Evolutionary conservation across 1,140 invertebrate genomes (phyloP).

Genomic region (Atta colombica): DNA sequence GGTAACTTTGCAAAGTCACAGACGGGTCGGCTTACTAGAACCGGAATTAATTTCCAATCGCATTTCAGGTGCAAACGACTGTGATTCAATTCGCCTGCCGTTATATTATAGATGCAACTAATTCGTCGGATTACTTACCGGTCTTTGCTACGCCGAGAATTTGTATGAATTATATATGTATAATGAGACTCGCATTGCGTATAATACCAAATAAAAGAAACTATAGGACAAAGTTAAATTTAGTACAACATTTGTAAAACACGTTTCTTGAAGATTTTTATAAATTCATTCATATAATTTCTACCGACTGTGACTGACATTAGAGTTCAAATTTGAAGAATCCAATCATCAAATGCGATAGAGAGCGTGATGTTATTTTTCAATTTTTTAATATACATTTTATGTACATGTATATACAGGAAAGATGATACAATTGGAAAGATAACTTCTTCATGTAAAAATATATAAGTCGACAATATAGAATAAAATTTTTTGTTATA

Average conservation of each 20-base stretch:
- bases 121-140: slow-evolving; percentile 45
- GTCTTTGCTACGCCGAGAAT: slow-evolving; percentile 7
- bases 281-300: not conserved
- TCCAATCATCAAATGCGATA: too few relatives aligned
- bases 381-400: too few relatives aligned
- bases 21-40: slow-evolving; percentile 42
- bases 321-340: too few relatives aligned
- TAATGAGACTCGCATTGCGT: not conserved
- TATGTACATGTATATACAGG: too few relatives aligned
- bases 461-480: too few relatives aligned
- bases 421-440: too few relatives aligned
- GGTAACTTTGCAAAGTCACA: slow-evolving; percentile 53
- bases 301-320: too few relatives aligned
- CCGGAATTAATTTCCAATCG: slow-evolving; percentile 60
- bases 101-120: slow-evolving; percentile 48
- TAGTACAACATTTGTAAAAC: not conserved
- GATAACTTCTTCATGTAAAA: too few relatives aligned
- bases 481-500: too few relatives aligned
- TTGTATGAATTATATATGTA: not conserved
- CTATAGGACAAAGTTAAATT: not conserved
- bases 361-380: too few relatives aligned
- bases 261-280: not conserved
- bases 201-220: not conserved
- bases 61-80: slow-evolving; percentile 55
- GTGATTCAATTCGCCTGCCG: slow-evolving; percentile 48